phyloP scores from a whole-genome alignment of 2,888 invertebrate genomes.

The Sarcophaga caerulescens region DNA sequence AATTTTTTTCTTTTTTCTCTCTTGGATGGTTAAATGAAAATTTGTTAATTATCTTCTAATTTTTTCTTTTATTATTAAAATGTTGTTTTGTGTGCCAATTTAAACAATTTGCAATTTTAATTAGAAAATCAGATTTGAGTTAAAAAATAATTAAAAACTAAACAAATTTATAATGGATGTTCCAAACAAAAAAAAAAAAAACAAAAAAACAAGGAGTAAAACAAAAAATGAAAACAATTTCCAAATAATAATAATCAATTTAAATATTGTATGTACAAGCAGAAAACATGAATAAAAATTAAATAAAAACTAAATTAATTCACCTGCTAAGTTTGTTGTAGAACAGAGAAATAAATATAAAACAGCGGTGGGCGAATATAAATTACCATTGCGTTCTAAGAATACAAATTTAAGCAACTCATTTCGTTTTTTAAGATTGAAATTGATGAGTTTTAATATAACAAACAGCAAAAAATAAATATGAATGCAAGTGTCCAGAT shows the following conservation, averaged over 20 bases:
- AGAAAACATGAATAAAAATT: constrained; percentile 12
- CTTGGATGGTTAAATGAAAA: background rate
- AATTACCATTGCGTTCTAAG: no score
- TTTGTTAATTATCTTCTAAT: background rate
- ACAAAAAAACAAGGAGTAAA: constrained; percentile 1
- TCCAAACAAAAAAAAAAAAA: background rate
- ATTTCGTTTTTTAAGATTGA: no score
- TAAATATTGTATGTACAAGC: constrained; percentile 6
- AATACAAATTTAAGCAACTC: no score
- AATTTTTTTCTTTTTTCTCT: background rate
- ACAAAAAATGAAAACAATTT: constrained; percentile 1
- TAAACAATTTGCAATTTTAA: constrained; percentile 34
- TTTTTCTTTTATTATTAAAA: background rate
- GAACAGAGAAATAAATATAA: background rate
- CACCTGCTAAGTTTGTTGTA: constrained; percentile 10
- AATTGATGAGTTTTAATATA: no score
- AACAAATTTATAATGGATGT: background rate
- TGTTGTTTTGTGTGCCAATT: constrained; percentile 6
- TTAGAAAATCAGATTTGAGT: background rate
- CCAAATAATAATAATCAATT: constrained; percentile 23
- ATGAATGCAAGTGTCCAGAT: no score
- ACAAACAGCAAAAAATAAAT: no score
- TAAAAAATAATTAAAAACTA: no score
- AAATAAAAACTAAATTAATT: background rate
- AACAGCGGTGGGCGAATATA: background rate